Evolutionary conservation across 2,113 vertebrate species (phyloP), one percentile per base, ranked within the genome.

Genomic region (Pseudorasbora parva): DNA sequence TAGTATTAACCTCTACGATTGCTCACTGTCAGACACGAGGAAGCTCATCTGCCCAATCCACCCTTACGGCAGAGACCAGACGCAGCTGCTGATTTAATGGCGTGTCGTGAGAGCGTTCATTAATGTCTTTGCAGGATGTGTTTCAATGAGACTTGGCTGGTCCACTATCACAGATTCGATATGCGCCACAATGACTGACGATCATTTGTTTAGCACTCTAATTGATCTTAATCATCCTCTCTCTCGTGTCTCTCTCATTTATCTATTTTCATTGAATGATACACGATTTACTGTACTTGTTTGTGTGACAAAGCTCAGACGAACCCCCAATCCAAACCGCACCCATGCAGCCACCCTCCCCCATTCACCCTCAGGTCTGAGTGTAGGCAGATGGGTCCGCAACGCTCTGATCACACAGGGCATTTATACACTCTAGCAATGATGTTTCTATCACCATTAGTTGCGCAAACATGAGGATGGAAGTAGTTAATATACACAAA

Each of bases 41-140:
- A 72, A 43, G 51, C 74, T 57, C 74, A 57, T 76, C 33, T 49
- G 4, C 43, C 25, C 37, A 79, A 66, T 43, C 30, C 77, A 79
- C 25, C 43, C 77, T 66, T 49, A 17, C 43, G 59, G n/a, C 57
- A 10, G 45, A 73, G 74, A 59, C 75, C 74, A 33, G 37, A 78
- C 57, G 47, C 47, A 69, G 84, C 49, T 51, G 30, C 33, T 86
- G 72, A 86, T 84, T 80, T 86, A 86, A 88, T 88, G 43, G 49
- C 59, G 64, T 84, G 77, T 77, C 87, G 33, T 23, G 23, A 85
- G 75, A 57, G 66, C 74, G n/a, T 49, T 82, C 56, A 49, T 85
- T 64, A 75, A 82, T 60, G 83, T 74, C 66, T 82, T 30, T 62
- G n/a, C 59, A 51, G 68, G 74, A 60, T 68, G 47, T 69, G 64